Conservation (phyloP, 2,888 invertebrate species). For the Sphecodes monilicornis region DNA sequence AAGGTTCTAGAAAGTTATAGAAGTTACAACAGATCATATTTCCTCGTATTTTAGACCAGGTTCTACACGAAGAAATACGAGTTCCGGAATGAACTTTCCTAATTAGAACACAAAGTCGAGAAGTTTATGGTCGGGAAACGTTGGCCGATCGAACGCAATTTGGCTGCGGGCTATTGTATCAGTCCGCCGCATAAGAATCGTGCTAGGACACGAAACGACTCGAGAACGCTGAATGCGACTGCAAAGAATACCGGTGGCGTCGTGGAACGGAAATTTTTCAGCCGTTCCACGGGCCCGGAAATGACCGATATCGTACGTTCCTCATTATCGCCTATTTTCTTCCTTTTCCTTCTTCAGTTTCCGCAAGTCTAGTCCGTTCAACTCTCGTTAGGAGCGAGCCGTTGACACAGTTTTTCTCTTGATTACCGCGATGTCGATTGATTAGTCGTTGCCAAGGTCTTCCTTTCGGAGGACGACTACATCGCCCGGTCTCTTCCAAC, state of each 20-base stretch:
- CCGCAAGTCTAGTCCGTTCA: slow-evolving; percentile 11
- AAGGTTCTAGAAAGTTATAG: background rate
- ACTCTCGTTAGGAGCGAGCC: slow-evolving; percentile 42
- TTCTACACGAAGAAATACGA: background rate
- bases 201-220: background rate
- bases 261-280: slow-evolving; percentile 48
- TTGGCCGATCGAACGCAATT: slow-evolving; percentile 16
- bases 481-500: background rate
- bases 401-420: slow-evolving; percentile 58
- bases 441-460: slow-evolving; percentile 65
- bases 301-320: slow-evolving; percentile 56
- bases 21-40: background rate
- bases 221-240: slow-evolving; percentile 9
- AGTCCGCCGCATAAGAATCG: background rate
- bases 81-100: background rate
- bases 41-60: background rate
- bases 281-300: slow-evolving; percentile 57
- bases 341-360: background rate
- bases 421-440: slow-evolving; percentile 70
- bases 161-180: background rate
- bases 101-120: background rate
- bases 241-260: slow-evolving; percentile 2
- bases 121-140: background rate
- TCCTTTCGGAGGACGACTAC: slow-evolving; percentile 36
- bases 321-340: slow-evolving; percentile 54